Percentiles rank a stretch among this genome's conserved stretches.
phyloP scores from a whole-genome alignment of 1,140 invertebrate species.

The Trichoplusia ni region DNA sequence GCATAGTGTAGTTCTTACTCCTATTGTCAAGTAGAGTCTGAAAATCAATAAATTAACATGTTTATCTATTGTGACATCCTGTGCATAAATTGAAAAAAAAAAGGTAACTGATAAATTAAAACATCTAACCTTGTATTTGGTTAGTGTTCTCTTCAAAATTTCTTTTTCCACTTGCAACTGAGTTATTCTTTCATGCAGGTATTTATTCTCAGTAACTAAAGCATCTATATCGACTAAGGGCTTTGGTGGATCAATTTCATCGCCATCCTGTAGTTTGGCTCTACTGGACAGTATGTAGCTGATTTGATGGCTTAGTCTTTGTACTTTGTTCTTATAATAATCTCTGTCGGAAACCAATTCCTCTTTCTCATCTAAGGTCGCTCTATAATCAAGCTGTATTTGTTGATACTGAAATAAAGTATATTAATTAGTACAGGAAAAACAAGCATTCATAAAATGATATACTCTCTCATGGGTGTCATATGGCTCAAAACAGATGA shows the following conservation, averaged over 20 bases:
- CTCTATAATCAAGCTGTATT: conserved; percentile 88
- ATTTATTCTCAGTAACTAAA: conserved; percentile 91
- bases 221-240: conserved; percentile 91
- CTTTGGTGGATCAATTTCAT: conserved; percentile 57
- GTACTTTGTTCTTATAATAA: conserved; percentile 92
- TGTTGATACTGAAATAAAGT: conserved; percentile 82
- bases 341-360: conserved; percentile 91
- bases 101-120: conserved; percentile 7
- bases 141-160: conserved; percentile 86
- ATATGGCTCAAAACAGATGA: too few relatives aligned
- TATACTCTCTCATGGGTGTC: too few relatives aligned
- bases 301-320: conserved; percentile 91
- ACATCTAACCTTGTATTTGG: conserved; percentile 86
- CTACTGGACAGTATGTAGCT: conserved; percentile 85
- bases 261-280: conserved; percentile 51
- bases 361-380: conserved; percentile 92
- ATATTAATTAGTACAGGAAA: conserved; percentile 34
- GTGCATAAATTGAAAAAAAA: neutral
- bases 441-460: too few relatives aligned
- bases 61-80: conserved; percentile 2
- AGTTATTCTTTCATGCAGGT: conserved; percentile 90
- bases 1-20: conserved; percentile 58
- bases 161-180: conserved; percentile 91
- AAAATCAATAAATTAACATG: conserved; percentile 36
- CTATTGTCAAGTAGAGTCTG: conserved; percentile 69